Evolutionary conservation across 2,797 vertebrate genomes (phyloP), one percentile per base, ranked within the genome.

Genomic region (Phataginus tricuspis): DNA sequence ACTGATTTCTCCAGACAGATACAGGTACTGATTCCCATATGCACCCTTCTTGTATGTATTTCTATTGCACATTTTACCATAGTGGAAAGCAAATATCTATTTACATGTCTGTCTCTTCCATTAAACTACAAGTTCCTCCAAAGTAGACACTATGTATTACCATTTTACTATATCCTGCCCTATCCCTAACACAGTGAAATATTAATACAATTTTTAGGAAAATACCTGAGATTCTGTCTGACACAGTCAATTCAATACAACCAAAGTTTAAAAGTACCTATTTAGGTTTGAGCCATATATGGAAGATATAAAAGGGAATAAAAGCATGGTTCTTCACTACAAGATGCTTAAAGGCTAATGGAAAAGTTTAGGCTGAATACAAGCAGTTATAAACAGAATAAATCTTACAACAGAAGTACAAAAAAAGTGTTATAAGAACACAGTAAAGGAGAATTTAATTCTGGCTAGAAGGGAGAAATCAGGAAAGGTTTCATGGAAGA

Each of bases 321-420:
- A 91, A 94, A 74, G 18, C 13, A 82, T 71, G 37, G 31, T 2
- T 92, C 34, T 85, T 93, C 27, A 94, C 31, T 57, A 61, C 42
- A 93, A 88, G n/a, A 86, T 55, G 23, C n/a, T 89, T 84, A 89
- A 79, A 88, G 31, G n/a, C 61, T 94, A 95, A 85, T 42, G 14
- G 39, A 71, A 19, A 94, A 10, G 19, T 74, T 90, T 39, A 71
- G 61, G 18, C 16, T 88, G 94, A 95, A 95, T 37, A 23, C 34
- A 87, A 90, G 45, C 49, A 92, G 93, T 59, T 59, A 90, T 69
- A 88, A 91, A 83, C 19, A 79, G 29, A 90, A n/a, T 61, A 69
- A 90, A 87, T 87, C 51, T 61, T 90, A 72, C 0, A 91, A 55
- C 6, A 68, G 23, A 83, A 57, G 23, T 29, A 75, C 25, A 85